Evolutionary conservation across 2,113 vertebrate species (phyloP), one percentile per base, ranked within the genome.

Genomic region (Dryoscopus gambensis): DNA sequence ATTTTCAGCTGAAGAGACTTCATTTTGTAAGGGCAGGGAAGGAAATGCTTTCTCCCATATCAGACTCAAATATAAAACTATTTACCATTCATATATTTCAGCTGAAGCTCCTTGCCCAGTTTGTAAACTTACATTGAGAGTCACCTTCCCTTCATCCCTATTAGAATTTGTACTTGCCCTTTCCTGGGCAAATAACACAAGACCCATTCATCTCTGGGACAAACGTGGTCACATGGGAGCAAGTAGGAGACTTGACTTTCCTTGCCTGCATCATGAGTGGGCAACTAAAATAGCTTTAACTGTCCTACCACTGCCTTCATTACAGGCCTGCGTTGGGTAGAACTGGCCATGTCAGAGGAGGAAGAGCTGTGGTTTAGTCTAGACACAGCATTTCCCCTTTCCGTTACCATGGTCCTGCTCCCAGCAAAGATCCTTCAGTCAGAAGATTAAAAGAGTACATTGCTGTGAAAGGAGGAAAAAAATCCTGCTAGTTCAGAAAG

Each of bases 281-380:
- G 35, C 30, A 93, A 28, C 63, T 71, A 86, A 94, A 93, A 93
- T 31, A 87, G 31, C 25, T 81, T 85, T 63, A 77, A 65, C 25
- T 2, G 1, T 37, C 24, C 47, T 44, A 52, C 33, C 71, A 85
- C 35, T 60, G 55, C 57, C 63, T 62, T 62, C 65, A 69, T 83
- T 77, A 89, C 17, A 86, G 27, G 28, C 39, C 44, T 87, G 59
- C 31, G 31, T 11, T 89, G 71, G 55, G 39, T 44, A 87, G 46
- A 86, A 84, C 10, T 53, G 86, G 39, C 47, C 85, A 91, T 9
- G 1, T 65, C 82, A 87, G 67, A 74, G 39, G 23, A 94, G 33
- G 71, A 92, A 95, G 77, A 92, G 62, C 40, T 92, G 85, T 81
- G 82, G 93, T 95, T 96, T 86, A 90, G 95, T 92, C 87, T 95